Conservation (phyloP, 1,140 invertebrate genomes). For the Leptinotarsa lineolata region DNA sequence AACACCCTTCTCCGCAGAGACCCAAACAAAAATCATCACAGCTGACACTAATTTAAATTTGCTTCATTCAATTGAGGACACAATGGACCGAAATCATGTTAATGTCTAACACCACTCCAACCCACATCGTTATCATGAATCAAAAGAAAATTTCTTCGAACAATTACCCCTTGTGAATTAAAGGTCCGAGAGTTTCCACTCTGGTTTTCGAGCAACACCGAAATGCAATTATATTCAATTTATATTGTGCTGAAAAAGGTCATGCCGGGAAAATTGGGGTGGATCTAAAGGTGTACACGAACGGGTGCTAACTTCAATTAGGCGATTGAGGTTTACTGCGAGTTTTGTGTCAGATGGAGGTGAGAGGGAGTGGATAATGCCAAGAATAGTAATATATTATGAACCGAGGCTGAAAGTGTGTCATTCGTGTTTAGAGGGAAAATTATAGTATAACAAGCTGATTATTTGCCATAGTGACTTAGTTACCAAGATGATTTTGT, state of each 20-base stretch:
- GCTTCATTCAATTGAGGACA: background rate
- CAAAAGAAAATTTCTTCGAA: conserved; percentile 15
- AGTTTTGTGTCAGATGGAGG: background rate
- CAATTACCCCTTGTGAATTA: background rate
- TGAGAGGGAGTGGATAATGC: too few relatives aligned
- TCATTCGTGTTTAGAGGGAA: too few relatives aligned
- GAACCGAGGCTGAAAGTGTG: too few relatives aligned
- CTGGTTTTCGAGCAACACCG: background rate
- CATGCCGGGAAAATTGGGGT: background rate
- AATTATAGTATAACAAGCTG: too few relatives aligned
- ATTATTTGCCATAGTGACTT: too few relatives aligned
- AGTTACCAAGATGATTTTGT: too few relatives aligned
- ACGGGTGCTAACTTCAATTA: background rate
- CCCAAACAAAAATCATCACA: too few relatives aligned
- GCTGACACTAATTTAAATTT: background rate
- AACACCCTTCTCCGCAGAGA: too few relatives aligned
- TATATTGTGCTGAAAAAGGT: background rate
- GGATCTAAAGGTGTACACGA: conserved; percentile 1
- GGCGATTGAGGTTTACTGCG: background rate
- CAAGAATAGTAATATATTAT: too few relatives aligned
- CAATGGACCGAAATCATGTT: background rate
- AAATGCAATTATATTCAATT: background rate
- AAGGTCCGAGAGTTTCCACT: background rate
- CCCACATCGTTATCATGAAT: background rate
- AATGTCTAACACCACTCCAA: conserved; percentile 10